Conservation (phyloP, 1,140 invertebrate species). For the Zaprionus tsacasi region DNA sequence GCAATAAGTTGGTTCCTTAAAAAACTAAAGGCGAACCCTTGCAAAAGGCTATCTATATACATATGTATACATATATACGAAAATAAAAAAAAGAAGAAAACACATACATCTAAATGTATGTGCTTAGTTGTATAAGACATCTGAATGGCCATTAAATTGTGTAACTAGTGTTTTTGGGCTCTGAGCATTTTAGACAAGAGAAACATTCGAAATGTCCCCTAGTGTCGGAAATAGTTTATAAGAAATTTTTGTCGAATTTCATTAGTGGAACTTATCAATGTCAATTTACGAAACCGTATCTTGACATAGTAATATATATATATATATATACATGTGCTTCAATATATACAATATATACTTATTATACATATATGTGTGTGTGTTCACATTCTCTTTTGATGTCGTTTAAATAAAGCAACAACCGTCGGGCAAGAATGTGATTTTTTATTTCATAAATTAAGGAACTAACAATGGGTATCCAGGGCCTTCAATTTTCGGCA, state of each 20-base stretch:
- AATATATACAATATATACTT: background rate
- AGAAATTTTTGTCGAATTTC: constrained; percentile 1
- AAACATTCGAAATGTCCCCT: background rate
- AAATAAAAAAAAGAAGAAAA: background rate
- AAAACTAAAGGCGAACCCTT: constrained; percentile 1
- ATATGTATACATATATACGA: background rate
- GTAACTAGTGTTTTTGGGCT: background rate
- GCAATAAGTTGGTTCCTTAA: constrained; percentile 7
- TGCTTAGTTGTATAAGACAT: background rate
- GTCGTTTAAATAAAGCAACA: constrained; percentile 3
- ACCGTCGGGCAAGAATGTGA: background rate
- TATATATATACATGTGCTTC: constrained; percentile 1
- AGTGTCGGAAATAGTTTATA: background rate
- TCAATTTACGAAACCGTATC: constrained; percentile 1
- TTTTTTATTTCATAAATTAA: background rate
- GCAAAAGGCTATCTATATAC: constrained; percentile 7
- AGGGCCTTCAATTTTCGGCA: constrained; percentile 1
- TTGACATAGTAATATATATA: background rate
- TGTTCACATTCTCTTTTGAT: constrained; percentile 3
- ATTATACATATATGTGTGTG: background rate
- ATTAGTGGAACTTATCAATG: background rate
- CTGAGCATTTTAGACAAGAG: background rate
- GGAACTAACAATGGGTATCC: constrained; percentile 8
- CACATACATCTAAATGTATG: background rate
- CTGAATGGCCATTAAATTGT: background rate